phyloP scores from a whole-genome alignment of 2,797 vertebrate species.

The Myotis findleyi region DNA sequence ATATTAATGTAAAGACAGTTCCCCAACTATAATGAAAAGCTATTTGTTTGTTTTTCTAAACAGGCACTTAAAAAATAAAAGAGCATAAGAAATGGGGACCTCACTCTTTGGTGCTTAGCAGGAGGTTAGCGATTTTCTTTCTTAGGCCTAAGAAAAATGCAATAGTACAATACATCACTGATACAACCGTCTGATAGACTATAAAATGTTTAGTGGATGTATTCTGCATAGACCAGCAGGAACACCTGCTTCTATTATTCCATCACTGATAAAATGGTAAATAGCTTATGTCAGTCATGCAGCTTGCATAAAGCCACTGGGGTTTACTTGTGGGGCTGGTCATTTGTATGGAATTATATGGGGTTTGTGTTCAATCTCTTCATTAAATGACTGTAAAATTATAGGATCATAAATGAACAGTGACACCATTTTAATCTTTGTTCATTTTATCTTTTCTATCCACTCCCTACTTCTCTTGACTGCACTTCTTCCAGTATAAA shows the following conservation, averaged over 20 bases:
- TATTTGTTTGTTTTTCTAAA: conserved; percentile 81
- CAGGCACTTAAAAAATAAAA: conserved; percentile 61
- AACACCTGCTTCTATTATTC: conserved; percentile 88
- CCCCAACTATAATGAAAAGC: conserved; percentile 28
- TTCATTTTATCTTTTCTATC: conserved; percentile 76
- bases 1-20: conserved; percentile 62
- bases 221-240: conserved; percentile 84
- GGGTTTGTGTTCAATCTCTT: conserved; percentile 82
- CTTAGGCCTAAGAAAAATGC: conserved; percentile 78
- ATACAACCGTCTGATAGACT: conserved; percentile 85
- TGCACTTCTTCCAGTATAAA: conserved; percentile 50
- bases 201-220: conserved; percentile 84
- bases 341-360: conserved; percentile 67
- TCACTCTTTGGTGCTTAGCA: conserved; percentile 74
- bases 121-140: conserved; percentile 78
- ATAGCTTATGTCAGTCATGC: conserved; percentile 85
- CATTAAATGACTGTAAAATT: conserved; percentile 84
- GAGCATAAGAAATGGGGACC: conserved; percentile 66
- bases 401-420: conserved; percentile 81
- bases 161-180: conserved; percentile 81
- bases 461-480: conserved; percentile 66
- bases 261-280: conserved; percentile 88
- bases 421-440: conserved; percentile 83
- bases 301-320: conserved; percentile 81
- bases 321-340: conserved; percentile 83